A percentile compares a stretch with the other conserved stretches of the same genome.
Conservation (phyloP, 1,140 invertebrate genomes). For the Pseudoatta argentina region DNA sequence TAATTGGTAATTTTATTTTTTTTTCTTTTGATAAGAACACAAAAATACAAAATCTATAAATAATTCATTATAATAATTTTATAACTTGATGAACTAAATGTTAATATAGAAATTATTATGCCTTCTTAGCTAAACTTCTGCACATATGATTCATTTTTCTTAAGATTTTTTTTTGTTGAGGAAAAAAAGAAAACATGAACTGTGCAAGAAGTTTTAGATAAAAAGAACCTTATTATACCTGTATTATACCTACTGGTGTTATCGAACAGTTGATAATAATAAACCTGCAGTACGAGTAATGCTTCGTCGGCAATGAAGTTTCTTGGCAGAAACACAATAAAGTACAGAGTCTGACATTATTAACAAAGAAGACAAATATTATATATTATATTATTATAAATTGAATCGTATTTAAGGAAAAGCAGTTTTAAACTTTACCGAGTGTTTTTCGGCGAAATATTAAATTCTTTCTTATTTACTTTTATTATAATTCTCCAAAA, state of each 20-base stretch:
- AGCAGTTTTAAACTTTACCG: not conserved
- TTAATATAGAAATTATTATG: no score
- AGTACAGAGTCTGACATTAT: slow-evolving; percentile 9
- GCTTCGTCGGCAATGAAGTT: not conserved
- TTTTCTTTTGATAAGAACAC: not conserved
- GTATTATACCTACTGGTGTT: not conserved
- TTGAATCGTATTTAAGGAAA: not conserved
- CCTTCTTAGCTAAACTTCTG: no score
- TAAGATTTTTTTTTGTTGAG: no score
- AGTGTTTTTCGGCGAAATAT: not conserved
- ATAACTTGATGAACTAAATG: not conserved
- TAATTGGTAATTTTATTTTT: not conserved
- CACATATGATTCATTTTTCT: no score
- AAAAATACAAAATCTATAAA: not conserved
- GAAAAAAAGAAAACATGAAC: no score
- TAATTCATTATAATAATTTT: not conserved
- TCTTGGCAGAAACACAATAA: not conserved
- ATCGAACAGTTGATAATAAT: not conserved
- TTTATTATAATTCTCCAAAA: not conserved
- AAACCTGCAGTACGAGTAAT: not conserved
- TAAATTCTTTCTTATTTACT: not conserved
- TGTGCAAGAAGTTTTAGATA: no score
- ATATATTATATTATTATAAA: no score
- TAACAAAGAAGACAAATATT: not conserved
- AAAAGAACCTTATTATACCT: no score